Base-by-base conservation (phyloP, 2,888 invertebrate genomes). In the Quadriops clusia region DNA sequence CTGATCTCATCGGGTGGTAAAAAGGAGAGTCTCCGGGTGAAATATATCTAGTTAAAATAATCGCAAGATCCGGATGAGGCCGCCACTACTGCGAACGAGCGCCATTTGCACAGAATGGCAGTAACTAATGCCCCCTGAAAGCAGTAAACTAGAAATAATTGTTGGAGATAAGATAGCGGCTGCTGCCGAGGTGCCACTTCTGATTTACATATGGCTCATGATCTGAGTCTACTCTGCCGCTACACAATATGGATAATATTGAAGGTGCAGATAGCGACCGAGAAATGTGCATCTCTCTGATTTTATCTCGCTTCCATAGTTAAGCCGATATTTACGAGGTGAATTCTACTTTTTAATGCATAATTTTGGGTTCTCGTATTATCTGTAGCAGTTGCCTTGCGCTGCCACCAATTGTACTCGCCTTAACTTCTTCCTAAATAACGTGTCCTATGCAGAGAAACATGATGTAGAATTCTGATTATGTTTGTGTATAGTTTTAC, bases 61-160 rank as follows among this genome's bases (percentile, higher is more conserved):
- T 51, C 51, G 49, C 23, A 37, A 42, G 42, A 33, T 33, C 33
- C 40, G 42, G 47, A 48, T 48, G 49, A 46, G 48, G 44, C 45
- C 43, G 46, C 45, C 42, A 43, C 40, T n/a, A n/a, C n/a, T 39
- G 47, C 44, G 45, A 47, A 42, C 48, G 47, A 44, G 45, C 50
- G 43, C 52, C 53, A 54, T 54, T 54, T 53, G 51, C 55, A 52
- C 51, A 49, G 53, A 54, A 53, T 52, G 52, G 53, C 50, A 49
- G 41, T 53, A 54, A 55, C 49, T 51, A 51, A 56, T 53, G 53
- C 46, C 44, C 43, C 38, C 46, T 45, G 38, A 34, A 41, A 43
- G 49, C 46, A 50, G 51, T 56, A 56, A 56, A 56, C 50, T 49
- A 52, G 50, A 49, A 56, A 56, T 56, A 56, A 56, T 56, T 56